These are phyloP conservation scores for Otocyon megalotis DNA, from an alignment of 2,113 vertebrate species.

Conservation along the genomic window DNA sequence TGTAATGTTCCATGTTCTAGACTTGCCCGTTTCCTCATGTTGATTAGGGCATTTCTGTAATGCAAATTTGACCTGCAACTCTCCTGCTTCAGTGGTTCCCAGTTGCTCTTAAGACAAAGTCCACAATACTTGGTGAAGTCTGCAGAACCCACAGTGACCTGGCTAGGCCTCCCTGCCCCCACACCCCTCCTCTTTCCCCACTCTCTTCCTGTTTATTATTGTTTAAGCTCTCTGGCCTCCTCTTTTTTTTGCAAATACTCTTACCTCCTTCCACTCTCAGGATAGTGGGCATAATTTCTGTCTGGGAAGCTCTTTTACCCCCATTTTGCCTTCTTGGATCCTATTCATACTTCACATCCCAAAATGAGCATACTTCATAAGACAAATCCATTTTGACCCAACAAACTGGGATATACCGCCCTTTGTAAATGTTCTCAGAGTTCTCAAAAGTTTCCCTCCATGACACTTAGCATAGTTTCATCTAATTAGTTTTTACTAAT, in stretches of 20 bases:
- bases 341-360: background rate
- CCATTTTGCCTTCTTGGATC: background rate
- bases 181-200: background rate
- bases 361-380: conserved; percentile 1
- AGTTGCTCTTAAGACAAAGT: background rate
- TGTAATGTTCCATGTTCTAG: background rate
- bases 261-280: background rate
- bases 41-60: background rate
- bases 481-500: background rate
- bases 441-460: background rate
- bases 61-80: background rate
- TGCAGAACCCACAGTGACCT: background rate
- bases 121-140: background rate
- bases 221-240: background rate
- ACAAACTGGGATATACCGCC: background rate
- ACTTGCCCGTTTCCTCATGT: background rate
- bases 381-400: background rate
- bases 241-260: background rate
- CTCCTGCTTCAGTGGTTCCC: background rate
- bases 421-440: background rate
- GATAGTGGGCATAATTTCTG: background rate
- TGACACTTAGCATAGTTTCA: background rate
- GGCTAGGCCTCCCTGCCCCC: background rate
- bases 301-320: background rate
- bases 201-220: background rate